These are phyloP conservation scores for Acrobasis repandana DNA, from an alignment of 2,888 invertebrate species.

Conservation along the genomic window DNA sequence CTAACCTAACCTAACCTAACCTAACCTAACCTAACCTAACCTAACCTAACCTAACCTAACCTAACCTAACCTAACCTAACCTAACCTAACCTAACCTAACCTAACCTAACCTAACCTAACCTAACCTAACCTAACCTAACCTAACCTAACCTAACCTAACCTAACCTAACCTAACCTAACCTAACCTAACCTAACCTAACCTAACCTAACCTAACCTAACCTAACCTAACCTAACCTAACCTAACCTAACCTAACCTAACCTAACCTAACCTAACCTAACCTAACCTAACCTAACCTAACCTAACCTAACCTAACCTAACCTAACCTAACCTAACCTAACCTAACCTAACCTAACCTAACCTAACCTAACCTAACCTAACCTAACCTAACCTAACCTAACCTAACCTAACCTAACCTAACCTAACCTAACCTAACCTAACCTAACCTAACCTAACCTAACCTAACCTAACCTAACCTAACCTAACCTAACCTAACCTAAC, in stretches of 20 bases:
- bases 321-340: conserved; percentile 26
- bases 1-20: too few relatives aligned
- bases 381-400: conserved; percentile 32
- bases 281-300: too few relatives aligned
- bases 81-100: too few relatives aligned
- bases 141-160: too few relatives aligned
- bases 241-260: conserved; percentile 25
- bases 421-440: conserved; percentile 31
- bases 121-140: too few relatives aligned
- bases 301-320: conserved; percentile 23
- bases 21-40: too few relatives aligned
- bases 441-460: conserved; percentile 29
- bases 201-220: too few relatives aligned
- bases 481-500: conserved; percentile 32
- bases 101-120: too few relatives aligned
- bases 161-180: too few relatives aligned
- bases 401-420: conserved; percentile 31
- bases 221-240: conserved; percentile 21
- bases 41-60: too few relatives aligned
- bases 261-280: conserved; percentile 22
- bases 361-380: conserved; percentile 30
- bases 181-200: too few relatives aligned
- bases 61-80: too few relatives aligned
- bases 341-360: conserved; percentile 25
- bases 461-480: conserved; percentile 30